Conservation (phyloP, 2,888 invertebrate species). For the Laothoe populi region DNA sequence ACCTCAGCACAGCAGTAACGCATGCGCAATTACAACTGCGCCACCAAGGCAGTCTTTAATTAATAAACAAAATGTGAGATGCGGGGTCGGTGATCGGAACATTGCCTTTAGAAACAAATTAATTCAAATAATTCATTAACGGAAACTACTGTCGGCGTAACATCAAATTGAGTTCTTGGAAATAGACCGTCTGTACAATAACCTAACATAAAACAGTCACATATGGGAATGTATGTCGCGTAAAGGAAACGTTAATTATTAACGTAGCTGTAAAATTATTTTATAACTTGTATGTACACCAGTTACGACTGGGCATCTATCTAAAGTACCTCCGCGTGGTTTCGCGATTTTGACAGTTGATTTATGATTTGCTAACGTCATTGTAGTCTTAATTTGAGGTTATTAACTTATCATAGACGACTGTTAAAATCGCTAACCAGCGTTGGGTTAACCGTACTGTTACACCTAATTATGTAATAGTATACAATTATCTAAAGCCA, state of each 20-base stretch:
- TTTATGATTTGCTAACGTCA: neutral
- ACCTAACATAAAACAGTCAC: conserved; percentile 43
- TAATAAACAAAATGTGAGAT: too few relatives aligned
- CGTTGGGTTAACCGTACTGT: conserved; percentile 52
- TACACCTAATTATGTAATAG: conserved; percentile 72
- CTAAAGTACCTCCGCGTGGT: conserved; percentile 26
- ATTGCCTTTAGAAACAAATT: conserved; percentile 14
- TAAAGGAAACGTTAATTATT: conserved; percentile 56
- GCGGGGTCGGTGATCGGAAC: conserved; percentile 21
- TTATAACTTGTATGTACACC: conserved; percentile 63
- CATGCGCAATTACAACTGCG: too few relatives aligned
- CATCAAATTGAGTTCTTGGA: conserved; percentile 29
- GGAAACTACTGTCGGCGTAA: conserved; percentile 29
- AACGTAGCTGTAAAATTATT: conserved; percentile 58
- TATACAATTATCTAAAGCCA: conserved; percentile 84
- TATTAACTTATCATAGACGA: conserved; percentile 18
- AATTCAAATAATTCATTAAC: conserved; percentile 30
- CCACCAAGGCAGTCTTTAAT: too few relatives aligned
- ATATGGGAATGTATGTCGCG: conserved; percentile 53
- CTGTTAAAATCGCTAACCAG: conserved; percentile 36
- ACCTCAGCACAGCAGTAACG: too few relatives aligned
- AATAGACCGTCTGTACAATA: conserved; percentile 40
- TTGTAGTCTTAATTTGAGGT: neutral
- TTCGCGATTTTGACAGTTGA: conserved; percentile 15
- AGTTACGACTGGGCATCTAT: conserved; percentile 44